Evolutionary conservation across 2,888 invertebrate species (phyloP), one percentile per base, ranked within the genome.

Genomic region (Tetheella fluctuosa): DNA sequence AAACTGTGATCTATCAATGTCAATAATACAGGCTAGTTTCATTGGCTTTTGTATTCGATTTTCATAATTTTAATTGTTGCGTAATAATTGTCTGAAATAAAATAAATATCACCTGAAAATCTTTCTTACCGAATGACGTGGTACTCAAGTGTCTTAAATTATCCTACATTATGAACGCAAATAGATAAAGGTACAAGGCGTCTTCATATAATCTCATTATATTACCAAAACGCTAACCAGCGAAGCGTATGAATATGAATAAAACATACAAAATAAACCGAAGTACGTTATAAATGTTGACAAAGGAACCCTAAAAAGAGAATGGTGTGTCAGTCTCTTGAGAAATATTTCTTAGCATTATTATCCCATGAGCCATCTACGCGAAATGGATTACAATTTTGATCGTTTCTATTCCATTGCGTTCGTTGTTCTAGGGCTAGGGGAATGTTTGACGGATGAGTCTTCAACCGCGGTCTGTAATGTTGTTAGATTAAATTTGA

Each of bases 311-410:
- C 28, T 34, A 55, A 55, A 23, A 61, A 57, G 34, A 59, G 60
- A 48, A 48, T 20, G 48, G 48, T 48, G 61, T 64, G 66, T 61
- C 61, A 61, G 59, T 60, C 73, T 64, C 69, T 30, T 23, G 74
- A 65, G 70, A 70, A 72, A 77, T 77, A 76, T 75, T 65, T 70
- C 67, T 65, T 67, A 64, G 66, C 76, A 74, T 80, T 81, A 76
- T 79, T 74, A 72, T 77, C 39, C n/a, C 39, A 39, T 39, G 39
- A 39, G 39, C 39, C 39, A 39, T 57, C 25, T 15, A 15, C 25
- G 71, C 70, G 74, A 85, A 89, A 90, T 86, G 86, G 86, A 89
- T 90, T 86, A 86, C 80, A 83, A 84, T 90, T 86, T 87, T 86
- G 84, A 87, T 79, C 80, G 79, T 79, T 89, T 89, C 82, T 87